These are phyloP conservation scores for Brachynemurus nebulosus DNA, from an alignment of 2,888 invertebrate genomes.

Conservation along the genomic window DNA sequence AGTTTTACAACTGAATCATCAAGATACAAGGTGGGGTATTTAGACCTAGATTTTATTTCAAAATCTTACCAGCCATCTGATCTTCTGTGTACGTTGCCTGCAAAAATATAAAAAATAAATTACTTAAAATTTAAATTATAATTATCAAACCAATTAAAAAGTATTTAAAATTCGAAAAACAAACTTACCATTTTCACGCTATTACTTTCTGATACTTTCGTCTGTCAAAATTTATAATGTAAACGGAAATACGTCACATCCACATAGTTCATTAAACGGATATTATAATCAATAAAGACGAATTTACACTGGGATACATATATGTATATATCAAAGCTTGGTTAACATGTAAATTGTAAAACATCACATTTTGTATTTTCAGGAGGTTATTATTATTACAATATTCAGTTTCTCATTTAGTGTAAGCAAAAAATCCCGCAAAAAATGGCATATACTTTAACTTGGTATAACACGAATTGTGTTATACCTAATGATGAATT, in stretches of 20 bases:
- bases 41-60: constrained; percentile 31
- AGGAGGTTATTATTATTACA: no score
- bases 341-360: no score
- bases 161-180: background rate
- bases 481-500: no score
- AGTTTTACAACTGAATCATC: constrained; percentile 20
- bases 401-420: no score
- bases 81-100: constrained; percentile 83
- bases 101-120: constrained; percentile 26
- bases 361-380: no score
- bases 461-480: background rate
- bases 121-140: background rate
- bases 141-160: background rate
- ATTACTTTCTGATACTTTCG: background rate
- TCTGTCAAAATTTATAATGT: constrained; percentile 5
- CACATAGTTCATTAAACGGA: background rate
- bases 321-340: no score
- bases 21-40: constrained; percentile 31
- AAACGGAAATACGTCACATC: constrained; percentile 1
- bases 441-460: background rate
- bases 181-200: constrained; percentile 8
- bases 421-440: background rate
- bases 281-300: no score
- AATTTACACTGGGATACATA: no score
- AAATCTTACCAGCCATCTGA: constrained; percentile 77